Evolutionary conservation across 2,888 invertebrate genomes (phyloP).

Genomic region (Sturmia bella): DNA sequence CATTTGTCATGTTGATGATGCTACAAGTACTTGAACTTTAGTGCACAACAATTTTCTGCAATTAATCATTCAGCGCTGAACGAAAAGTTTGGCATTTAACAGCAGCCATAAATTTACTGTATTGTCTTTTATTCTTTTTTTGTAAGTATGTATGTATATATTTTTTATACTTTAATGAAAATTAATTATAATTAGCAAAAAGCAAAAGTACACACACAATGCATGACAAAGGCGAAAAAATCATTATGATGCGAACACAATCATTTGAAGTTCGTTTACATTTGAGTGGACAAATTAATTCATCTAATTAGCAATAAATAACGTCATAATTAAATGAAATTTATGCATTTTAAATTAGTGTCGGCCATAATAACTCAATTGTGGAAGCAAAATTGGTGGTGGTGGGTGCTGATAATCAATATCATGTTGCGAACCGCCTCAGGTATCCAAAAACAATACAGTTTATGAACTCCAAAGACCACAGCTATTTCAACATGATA

Average conservation of each 20-base stretch:
- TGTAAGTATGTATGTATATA: too few relatives aligned
- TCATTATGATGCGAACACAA: slow-evolving; percentile 14
- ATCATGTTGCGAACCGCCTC: background rate
- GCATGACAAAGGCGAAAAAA: background rate
- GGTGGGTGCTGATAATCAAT: slow-evolving; percentile 9
- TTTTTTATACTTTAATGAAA: slow-evolving; percentile 51
- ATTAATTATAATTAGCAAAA: slow-evolving; percentile 63
- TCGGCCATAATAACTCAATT: background rate
- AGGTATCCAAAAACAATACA: background rate
- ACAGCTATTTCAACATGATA: slow-evolving; percentile 28
- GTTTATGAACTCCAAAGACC: slow-evolving; percentile 31
- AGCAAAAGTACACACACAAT: background rate
- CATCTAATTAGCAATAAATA: slow-evolving; percentile 55
- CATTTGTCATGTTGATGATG: background rate
- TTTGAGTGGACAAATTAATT: slow-evolving; percentile 59
- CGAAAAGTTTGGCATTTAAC: slow-evolving; percentile 8
- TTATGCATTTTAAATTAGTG: slow-evolving; percentile 24
- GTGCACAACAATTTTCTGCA: slow-evolving; percentile 19
- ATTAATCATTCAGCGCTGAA: slow-evolving; percentile 30
- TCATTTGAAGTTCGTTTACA: slow-evolving; percentile 58
- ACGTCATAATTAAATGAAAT: slow-evolving; percentile 52
- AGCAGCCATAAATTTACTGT: slow-evolving; percentile 54
- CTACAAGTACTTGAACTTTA: background rate
- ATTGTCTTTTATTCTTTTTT: slow-evolving; percentile 1
- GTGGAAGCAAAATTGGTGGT: background rate